Conservation (phyloP, 2,797 vertebrate species). For the Merluccius polli region DNA sequence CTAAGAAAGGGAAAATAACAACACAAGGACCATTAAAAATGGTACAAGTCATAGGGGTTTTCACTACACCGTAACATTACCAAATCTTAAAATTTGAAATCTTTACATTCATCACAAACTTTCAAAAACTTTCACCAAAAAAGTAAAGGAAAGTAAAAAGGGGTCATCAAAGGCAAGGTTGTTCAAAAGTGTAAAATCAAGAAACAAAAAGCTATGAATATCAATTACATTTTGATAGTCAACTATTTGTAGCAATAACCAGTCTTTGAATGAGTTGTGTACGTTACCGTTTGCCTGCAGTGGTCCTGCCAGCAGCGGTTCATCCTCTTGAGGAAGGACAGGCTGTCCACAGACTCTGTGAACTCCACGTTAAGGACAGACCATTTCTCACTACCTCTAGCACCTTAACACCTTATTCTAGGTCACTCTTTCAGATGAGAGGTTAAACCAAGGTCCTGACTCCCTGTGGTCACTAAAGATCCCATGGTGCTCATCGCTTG, state of each 20-base stretch:
- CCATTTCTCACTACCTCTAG: not conserved
- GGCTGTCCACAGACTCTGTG: constrained; percentile 91
- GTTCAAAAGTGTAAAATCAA: not conserved
- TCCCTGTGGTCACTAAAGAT: no score
- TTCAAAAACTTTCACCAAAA: not conserved
- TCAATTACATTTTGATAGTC: not conserved
- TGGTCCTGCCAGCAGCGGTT: constrained; percentile 99
- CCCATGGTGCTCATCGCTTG: not conserved
- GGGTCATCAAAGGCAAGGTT: not conserved
- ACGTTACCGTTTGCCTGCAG: constrained; percentile 95
- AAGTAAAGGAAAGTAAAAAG: not conserved
- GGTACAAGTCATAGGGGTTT: not conserved
- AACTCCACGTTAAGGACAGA: constrained; percentile 54
- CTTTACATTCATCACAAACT: no score
- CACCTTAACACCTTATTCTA: no score
- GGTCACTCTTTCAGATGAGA: not conserved
- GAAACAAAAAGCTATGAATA: not conserved
- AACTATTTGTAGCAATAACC: not conserved
- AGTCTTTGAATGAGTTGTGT: not conserved
- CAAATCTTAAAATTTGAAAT: not conserved
- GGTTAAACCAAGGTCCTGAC: no score
- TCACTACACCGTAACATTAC: not conserved
- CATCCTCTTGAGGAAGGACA: constrained; percentile 96
- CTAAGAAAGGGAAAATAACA: constrained; percentile 35
- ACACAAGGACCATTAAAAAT: not conserved